Evolutionary conservation across 1,140 invertebrate species (phyloP), one percentile per base, ranked within the genome.

Genomic region (Scaptomyza hsui): DNA sequence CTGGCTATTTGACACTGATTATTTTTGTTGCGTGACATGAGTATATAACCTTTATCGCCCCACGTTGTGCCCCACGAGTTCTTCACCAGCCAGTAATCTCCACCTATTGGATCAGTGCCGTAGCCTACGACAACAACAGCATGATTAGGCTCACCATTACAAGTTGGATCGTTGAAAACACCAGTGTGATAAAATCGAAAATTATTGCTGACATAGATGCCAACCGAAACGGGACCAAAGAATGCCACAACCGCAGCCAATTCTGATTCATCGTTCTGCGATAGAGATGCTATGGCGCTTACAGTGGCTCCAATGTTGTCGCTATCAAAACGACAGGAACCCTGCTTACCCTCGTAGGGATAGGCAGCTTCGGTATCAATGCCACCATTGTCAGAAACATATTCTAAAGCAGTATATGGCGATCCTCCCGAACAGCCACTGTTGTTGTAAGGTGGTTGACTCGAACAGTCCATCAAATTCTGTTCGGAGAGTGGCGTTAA

Each of bases 391-490:
- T 94, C 93, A 78, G 93, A 95, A 42, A 98, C 93, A 90, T 98
- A 98, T 44, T 93, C 82, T 89, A 97, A 96, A 9, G 95, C 95
- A 44, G 94, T 2, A 0, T 7, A 93, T 93, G 97, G 42, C 1
- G 96, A 89, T 62, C 97, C 97, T 62, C 97, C 97, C 53, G 95
- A 92, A 80, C 97, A 98, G 5, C 97, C 97, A 59, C 95, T 91
- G 90, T 98, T 98, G 3, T 96, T 96, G 62, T 0, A n/a, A n/a
- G n/a, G n/a, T n/a, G n/a, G n/a, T n/a, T n/a, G n/a, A n/a, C n/a
- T 13, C 4, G 96, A 96, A 81, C 97, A 98, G 92, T 98, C 97
- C 4, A 98, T 92, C 9, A 98, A 91, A 86, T 98, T 97, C 92
- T 98, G 97, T 92, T 98, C 97, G 68, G 96, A 97, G 0, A 98